These are phyloP conservation scores for Anoplophora glabripennis DNA, from an alignment of 1,140 invertebrate genomes.

Conservation along the genomic window DNA sequence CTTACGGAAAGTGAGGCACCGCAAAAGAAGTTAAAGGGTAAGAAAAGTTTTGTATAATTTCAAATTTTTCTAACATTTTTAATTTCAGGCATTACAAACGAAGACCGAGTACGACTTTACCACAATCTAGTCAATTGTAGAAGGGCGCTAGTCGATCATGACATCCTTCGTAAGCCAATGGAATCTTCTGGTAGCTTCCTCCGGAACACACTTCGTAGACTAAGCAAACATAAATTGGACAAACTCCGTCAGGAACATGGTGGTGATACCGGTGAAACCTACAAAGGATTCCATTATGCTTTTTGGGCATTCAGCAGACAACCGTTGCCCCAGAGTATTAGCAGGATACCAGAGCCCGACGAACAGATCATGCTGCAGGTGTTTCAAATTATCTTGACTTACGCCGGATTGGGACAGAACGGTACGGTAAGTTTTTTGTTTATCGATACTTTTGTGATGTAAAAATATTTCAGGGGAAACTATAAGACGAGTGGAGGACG, in stretches of 20 bases:
- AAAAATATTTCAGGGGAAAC: conserved; percentile 37
- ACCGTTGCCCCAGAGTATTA: conserved; percentile 76
- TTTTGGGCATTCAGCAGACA: conserved; percentile 90
- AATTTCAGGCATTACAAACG: conserved; percentile 66
- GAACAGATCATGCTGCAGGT: conserved; percentile 81
- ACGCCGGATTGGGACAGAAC: conserved; percentile 79
- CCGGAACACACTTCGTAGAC: conserved; percentile 78
- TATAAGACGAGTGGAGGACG: conserved; percentile 68
- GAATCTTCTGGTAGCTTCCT: conserved; percentile 78
- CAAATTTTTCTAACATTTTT: conserved; percentile 24
- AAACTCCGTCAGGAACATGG: conserved; percentile 79
- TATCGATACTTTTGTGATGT: conserved; percentile 4
- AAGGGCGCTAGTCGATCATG: conserved; percentile 77
- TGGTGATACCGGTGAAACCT: conserved; percentile 73
- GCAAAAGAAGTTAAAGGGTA: conserved; percentile 55
- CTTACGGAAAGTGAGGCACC: conserved; percentile 79
- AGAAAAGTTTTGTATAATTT: conserved; percentile 9
- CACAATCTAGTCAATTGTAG: conserved; percentile 78
- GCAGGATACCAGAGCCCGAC: conserved; percentile 79
- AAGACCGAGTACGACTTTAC: conserved; percentile 77
- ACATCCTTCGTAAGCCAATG: conserved; percentile 75
- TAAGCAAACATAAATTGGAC: conserved; percentile 85
- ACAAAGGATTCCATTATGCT: conserved; percentile 79
- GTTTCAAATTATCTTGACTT: conserved; percentile 73
- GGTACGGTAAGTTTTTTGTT: conserved; percentile 43